phyloP scores from a whole-genome alignment of 2,888 invertebrate genomes.

The Dynastes hyllus region DNA sequence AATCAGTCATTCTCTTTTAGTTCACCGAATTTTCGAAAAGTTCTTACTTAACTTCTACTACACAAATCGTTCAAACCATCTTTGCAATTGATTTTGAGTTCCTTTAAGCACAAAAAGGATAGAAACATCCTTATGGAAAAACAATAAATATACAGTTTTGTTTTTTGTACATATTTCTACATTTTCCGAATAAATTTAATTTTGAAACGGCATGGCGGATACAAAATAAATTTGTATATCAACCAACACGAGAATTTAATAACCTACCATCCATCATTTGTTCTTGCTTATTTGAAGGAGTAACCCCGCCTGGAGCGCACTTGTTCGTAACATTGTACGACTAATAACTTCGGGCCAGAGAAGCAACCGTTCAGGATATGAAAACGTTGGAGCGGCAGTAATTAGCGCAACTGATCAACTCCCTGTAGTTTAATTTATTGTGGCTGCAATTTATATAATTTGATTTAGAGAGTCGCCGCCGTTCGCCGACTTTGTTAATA shows the following conservation, averaged over 20 bases:
- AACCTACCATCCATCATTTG: slow-evolving; percentile 32
- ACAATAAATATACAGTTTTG: too few species aligned
- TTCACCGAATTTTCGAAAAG: too few species aligned
- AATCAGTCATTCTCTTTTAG: too few species aligned
- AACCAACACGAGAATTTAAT: slow-evolving; percentile 18
- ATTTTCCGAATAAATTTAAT: too few species aligned
- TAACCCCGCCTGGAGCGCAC: slow-evolving; percentile 2
- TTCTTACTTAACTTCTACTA: too few species aligned
- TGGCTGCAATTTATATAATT: slow-evolving; percentile 49
- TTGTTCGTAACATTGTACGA: slow-evolving; percentile 5
- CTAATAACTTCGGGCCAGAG: slow-evolving; percentile 27
- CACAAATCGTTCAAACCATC: too few species aligned
- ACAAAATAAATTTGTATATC: slow-evolving; percentile 1
- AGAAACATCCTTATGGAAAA: too few species aligned
- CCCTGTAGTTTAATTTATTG: slow-evolving; percentile 44
- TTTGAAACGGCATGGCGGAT: neutral
- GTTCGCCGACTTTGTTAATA: slow-evolving; percentile 42
- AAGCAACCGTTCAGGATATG: slow-evolving; percentile 38
- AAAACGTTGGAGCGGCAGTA: slow-evolving; percentile 25
- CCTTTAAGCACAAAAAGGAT: too few species aligned
- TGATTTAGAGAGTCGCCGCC: slow-evolving; percentile 48
- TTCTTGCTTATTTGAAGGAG: slow-evolving; percentile 10
- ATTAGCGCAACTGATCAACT: slow-evolving; percentile 44
- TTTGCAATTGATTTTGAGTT: too few species aligned
- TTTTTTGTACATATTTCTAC: too few species aligned